A percentile compares a stretch with the other conserved stretches of the same genome.
Conservation (phyloP, 2,797 vertebrate species). For the Muscicapa comitata region DNA sequence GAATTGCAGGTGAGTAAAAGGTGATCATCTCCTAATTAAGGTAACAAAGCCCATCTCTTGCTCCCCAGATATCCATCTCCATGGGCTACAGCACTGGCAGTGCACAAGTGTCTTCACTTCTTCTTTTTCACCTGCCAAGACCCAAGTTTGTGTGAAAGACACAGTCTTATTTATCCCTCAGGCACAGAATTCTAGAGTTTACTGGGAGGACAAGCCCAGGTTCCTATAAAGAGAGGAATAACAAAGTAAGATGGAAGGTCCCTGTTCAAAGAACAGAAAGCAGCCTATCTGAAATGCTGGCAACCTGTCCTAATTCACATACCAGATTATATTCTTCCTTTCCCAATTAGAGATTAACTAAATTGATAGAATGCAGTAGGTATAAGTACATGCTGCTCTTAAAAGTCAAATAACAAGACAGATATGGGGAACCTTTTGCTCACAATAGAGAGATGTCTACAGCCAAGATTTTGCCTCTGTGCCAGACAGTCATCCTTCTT, state of each 20-base stretch:
- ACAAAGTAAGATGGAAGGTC: neutral
- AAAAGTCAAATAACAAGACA: neutral
- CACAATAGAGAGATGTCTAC: neutral
- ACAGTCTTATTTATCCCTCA: neutral
- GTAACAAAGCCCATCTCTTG: neutral
- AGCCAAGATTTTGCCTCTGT: neutral
- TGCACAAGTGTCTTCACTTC: neutral
- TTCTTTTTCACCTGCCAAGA: neutral
- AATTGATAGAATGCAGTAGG: neutral
- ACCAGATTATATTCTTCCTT: neutral
- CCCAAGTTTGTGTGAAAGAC: neutral
- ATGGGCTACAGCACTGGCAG: neutral
- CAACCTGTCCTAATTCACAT: neutral
- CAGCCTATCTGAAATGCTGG: neutral
- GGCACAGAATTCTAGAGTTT: neutral
- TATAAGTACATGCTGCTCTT: neutral
- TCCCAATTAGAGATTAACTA: neutral
- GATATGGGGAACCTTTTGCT: neutral
- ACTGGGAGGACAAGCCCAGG: neutral
- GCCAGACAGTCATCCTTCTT: neutral
- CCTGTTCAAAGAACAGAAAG: neutral
- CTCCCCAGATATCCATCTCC: neutral
- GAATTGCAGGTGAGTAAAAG: slow-evolving; percentile 83
- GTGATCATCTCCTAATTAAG: neutral
- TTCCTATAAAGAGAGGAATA: neutral